phyloP scores from a whole-genome alignment of 2,113 vertebrate genomes.

The Sebastes schlegelii region DNA sequence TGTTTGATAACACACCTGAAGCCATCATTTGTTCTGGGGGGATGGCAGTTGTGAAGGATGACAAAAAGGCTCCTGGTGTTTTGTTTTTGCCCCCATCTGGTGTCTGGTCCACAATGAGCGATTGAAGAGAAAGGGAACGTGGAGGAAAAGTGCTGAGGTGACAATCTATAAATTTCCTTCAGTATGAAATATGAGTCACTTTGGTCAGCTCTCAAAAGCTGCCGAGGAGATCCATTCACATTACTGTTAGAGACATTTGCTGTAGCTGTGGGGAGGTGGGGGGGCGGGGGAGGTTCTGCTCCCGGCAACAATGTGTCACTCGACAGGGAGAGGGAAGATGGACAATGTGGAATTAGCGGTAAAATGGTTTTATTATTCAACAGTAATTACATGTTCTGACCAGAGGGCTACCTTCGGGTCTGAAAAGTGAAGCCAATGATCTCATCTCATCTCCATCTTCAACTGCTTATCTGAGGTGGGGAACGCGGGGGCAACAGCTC shows the following conservation, averaged over 20 bases:
- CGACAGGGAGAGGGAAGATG: neutral
- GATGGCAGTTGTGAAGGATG: conserved; percentile 80
- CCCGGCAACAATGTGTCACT: conserved; percentile 2
- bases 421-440: too few species aligned
- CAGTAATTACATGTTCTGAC: too few species aligned
- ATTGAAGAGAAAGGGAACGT: conserved; percentile 28
- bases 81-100: conserved; percentile 89
- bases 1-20: conserved; percentile 66
- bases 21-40: conserved; percentile 64
- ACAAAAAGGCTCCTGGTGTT: conserved; percentile 87
- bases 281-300: neutral
- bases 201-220: conserved; percentile 53
- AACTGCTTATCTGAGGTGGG: too few species aligned
- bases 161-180: conserved; percentile 87
- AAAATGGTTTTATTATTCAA: neutral
- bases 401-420: too few species aligned
- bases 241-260: conserved; percentile 39
- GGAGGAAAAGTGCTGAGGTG: conserved; percentile 84
- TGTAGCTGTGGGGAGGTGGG: neutral
- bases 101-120: conserved; percentile 73
- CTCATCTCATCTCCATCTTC: too few species aligned
- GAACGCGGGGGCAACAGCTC: too few species aligned
- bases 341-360: conserved; percentile 2
- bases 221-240: conserved; percentile 55
- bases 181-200: conserved; percentile 70